Conservation (phyloP, 2,797 vertebrate species). For the Sebastes matsubarae region DNA sequence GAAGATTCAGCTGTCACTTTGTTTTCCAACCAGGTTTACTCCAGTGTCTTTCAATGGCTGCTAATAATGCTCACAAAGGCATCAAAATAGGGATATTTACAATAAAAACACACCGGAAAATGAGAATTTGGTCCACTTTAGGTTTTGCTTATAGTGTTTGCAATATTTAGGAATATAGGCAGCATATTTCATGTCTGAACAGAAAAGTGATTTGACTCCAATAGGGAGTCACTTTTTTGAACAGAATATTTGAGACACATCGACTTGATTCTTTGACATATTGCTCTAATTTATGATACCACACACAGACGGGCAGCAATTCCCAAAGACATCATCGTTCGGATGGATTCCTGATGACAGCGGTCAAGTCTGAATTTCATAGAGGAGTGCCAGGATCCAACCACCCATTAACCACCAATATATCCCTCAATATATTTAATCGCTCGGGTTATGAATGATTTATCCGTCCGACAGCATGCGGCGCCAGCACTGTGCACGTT, state of each 20-base stretch:
- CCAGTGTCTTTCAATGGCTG: background rate
- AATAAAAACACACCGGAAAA: background rate
- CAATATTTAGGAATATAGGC: background rate
- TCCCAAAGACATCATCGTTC: constrained; percentile 65
- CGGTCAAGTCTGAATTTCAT: constrained; percentile 69
- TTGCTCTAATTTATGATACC: constrained; percentile 56
- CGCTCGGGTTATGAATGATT: constrained; percentile 75
- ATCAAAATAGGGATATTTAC: background rate
- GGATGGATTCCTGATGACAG: constrained; percentile 70
- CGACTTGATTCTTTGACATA: constrained; percentile 50
- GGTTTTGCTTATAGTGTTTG: background rate
- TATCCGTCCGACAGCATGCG: constrained; percentile 67
- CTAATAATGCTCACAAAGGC: background rate
- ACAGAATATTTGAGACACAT: constrained; percentile 3
- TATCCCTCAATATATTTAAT: constrained; percentile 78
- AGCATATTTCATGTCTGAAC: background rate
- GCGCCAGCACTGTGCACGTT: constrained; percentile 69
- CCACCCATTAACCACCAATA: constrained; percentile 75
- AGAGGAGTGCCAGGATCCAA: constrained; percentile 64
- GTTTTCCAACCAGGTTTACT: background rate
- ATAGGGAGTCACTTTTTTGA: background rate
- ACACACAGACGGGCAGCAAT: constrained; percentile 57
- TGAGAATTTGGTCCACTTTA: too few species aligned
- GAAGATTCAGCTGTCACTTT: constrained; percentile 7
- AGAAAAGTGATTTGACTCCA: background rate